Evolutionary conservation across 2,113 vertebrate genomes (phyloP).

Genomic region (Seriola quinqueradiata): DNA sequence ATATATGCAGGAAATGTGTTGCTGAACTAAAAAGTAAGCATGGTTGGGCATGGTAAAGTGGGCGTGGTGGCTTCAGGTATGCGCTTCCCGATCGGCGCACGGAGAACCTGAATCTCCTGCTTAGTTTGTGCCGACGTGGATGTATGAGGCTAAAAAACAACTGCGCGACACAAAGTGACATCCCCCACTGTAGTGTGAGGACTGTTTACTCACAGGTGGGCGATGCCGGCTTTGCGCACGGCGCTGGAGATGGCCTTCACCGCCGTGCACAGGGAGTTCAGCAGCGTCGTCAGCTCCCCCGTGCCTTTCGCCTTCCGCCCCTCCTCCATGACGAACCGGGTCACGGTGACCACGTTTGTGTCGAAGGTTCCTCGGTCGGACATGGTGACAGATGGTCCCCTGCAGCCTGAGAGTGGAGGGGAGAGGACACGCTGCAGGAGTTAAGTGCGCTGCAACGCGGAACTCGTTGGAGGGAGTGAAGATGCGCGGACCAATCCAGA

Average conservation of each 20-base stretch:
- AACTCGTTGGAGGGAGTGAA: conserved; percentile 50
- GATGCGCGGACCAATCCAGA: conserved; percentile 31
- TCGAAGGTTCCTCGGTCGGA: conserved; percentile 90
- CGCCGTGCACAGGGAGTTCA: conserved; percentile 92
- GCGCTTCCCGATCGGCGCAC: conserved; percentile 49
- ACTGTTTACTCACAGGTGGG: conserved; percentile 88
- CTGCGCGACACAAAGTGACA: too few relatives aligned
- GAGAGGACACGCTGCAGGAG: conserved; percentile 23
- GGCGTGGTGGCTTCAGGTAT: conserved; percentile 35
- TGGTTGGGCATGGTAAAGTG: too few relatives aligned
- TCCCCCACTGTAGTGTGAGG: background rate
- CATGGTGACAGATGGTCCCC: conserved; percentile 77
- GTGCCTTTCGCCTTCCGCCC: conserved; percentile 90
- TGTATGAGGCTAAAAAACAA: rapidly evolving
- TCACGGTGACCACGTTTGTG: conserved; percentile 93
- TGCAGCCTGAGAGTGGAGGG: conserved; percentile 5
- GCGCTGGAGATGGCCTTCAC: conserved; percentile 95
- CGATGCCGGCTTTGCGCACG: conserved; percentile 95
- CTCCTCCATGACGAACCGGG: conserved; percentile 94
- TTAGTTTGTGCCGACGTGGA: conserved; percentile 48
- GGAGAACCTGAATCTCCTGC: conserved; percentile 44
- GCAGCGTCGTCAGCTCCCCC: conserved; percentile 93
- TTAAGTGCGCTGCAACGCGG: conserved; percentile 70
- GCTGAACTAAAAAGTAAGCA: too few relatives aligned
- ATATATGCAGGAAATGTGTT: too few relatives aligned